Conservation (phyloP, 1,140 invertebrate species). For the Macrotrachela quadricornifera region DNA sequence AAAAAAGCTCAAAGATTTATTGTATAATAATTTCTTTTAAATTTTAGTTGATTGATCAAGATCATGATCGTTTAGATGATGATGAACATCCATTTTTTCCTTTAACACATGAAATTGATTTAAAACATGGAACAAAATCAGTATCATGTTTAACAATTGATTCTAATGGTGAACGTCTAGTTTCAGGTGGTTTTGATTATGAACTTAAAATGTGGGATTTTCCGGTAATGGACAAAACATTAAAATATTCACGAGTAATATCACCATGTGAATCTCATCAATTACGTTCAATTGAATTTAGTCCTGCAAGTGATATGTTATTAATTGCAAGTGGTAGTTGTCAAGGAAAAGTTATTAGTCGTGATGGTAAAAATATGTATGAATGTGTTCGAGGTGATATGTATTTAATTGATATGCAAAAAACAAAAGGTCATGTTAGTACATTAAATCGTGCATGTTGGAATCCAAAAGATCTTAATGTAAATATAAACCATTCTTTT, state of each 20-base stretch:
- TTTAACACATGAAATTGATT: background rate
- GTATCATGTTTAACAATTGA: conserved; percentile 62
- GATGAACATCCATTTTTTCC: background rate
- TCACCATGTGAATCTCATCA: conserved; percentile 80
- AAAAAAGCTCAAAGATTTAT: too few species aligned
- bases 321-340: conserved; percentile 67
- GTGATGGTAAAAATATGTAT: conserved; percentile 80
- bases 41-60: too few species aligned
- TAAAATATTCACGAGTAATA: conserved; percentile 69
- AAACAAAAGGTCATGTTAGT: conserved; percentile 83
- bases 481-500: too few species aligned
- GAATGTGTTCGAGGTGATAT: conserved; percentile 89
- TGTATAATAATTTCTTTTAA: background rate
- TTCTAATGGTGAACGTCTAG: conserved; percentile 67
- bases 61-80: background rate
- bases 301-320: conserved; percentile 74
- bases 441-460: conserved; percentile 69
- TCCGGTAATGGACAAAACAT: conserved; percentile 69
- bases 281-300: conserved; percentile 70
- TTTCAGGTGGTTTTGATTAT: conserved; percentile 73
- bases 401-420: conserved; percentile 76
- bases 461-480: conserved; percentile 56
- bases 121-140: conserved; percentile 7
- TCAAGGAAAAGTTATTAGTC: conserved; percentile 70
- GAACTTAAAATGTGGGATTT: conserved; percentile 94